phyloP scores from a whole-genome alignment of 2,113 vertebrate species.

The Rhinoptilus africanus region DNA sequence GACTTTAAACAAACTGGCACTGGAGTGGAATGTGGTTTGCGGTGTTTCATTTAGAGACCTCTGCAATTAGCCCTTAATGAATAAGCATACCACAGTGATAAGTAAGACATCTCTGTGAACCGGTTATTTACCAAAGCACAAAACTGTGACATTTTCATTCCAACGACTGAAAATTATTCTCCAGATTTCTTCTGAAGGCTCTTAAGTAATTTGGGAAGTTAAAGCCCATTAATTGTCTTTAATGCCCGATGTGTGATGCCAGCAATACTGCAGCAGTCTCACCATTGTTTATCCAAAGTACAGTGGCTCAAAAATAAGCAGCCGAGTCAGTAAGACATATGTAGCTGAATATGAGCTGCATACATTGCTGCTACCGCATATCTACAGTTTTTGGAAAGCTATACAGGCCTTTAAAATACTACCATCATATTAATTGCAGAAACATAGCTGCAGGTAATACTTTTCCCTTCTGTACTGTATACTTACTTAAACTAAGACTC shows the following conservation, averaged over 20 bases:
- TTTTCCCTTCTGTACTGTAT: neutral
- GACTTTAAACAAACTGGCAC: conserved; percentile 91
- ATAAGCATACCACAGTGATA: conserved; percentile 76
- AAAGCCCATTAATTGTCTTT: conserved; percentile 67
- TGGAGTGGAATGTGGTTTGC: conserved; percentile 78
- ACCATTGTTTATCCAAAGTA: neutral
- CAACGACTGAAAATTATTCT: conserved; percentile 66
- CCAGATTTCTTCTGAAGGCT: conserved; percentile 57
- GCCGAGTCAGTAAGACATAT: neutral
- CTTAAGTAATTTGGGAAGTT: conserved; percentile 66
- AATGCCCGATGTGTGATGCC: conserved; percentile 46
- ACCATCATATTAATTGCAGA: neutral
- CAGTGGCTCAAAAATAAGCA: conserved; percentile 38
- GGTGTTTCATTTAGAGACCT: conserved; percentile 83
- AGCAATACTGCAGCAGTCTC: neutral
- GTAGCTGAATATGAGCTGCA: neutral
- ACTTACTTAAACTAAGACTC: neutral
- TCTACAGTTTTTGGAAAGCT: neutral
- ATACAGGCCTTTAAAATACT: neutral
- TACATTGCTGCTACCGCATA: neutral
- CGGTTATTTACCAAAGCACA: conserved; percentile 76
- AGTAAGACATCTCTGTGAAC: conserved; percentile 75
- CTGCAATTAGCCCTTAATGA: conserved; percentile 84
- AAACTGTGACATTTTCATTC: conserved; percentile 74
- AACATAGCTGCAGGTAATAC: neutral